Percentiles rank a stretch among this genome's conserved stretches.
Conservation (phyloP, 1,140 invertebrate species). For the Chelonus insularis region DNA sequence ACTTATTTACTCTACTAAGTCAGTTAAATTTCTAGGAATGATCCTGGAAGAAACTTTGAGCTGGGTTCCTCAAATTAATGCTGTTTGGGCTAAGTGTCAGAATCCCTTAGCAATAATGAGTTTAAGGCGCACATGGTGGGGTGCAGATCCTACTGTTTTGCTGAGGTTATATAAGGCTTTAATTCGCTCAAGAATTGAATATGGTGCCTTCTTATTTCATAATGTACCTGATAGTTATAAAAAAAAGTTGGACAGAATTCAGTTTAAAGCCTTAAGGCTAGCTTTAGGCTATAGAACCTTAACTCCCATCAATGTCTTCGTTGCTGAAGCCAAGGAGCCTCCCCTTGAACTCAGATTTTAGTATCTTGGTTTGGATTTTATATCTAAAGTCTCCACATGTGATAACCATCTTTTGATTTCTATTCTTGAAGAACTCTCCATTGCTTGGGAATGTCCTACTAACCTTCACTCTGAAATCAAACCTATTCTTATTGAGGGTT, state of each 20-base stretch:
- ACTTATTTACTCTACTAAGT: neutral
- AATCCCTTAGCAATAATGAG: constrained; percentile 10
- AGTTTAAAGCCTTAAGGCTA: constrained; percentile 12
- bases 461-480: too few species aligned
- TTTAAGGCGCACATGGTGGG: constrained; percentile 11
- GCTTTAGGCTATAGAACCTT: constrained; percentile 14
- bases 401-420: neutral
- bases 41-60: neutral
- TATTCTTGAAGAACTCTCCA: too few species aligned
- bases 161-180: constrained; percentile 15
- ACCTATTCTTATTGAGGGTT: too few species aligned
- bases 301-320: constrained; percentile 15
- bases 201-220: constrained; percentile 10
- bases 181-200: constrained; percentile 20
- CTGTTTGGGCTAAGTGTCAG: neutral
- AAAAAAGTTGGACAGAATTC: constrained; percentile 11
- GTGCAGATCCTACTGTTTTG: constrained; percentile 6
- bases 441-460: too few species aligned
- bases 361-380: neutral
- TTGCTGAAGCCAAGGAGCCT: constrained; percentile 5
- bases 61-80: neutral
- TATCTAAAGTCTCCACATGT: neutral
- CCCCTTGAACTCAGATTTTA: neutral
- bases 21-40: constrained; percentile 2
- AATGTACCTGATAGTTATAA: neutral